phyloP scores from a whole-genome alignment of 1,140 invertebrate species.

The Saccostrea cuccullata region DNA sequence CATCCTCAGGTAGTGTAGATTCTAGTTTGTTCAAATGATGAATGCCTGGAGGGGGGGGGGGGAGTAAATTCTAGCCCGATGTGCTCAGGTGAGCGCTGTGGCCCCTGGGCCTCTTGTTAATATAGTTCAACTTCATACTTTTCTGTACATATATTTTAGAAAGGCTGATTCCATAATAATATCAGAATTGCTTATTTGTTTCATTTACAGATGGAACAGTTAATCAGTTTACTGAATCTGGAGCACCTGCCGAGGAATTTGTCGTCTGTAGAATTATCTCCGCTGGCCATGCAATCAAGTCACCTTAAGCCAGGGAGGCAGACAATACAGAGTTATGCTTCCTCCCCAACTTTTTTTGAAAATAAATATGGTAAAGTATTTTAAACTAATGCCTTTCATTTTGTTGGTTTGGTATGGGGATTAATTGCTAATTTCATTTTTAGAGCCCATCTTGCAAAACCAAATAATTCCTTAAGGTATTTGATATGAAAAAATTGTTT shows the following conservation, averaged over 20 bases:
- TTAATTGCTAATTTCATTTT: no score
- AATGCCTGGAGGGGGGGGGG: no score
- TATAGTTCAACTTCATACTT: neutral
- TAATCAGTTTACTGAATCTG: neutral
- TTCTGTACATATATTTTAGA: neutral
- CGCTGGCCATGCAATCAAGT: neutral
- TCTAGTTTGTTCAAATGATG: no score
- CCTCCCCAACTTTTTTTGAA: constrained; percentile 8
- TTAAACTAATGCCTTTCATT: neutral
- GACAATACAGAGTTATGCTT: neutral
- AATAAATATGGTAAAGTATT: constrained; percentile 3
- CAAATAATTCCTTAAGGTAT: no score
- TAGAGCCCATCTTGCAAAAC: no score
- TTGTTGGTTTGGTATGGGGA: neutral
- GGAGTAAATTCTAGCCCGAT: no score
- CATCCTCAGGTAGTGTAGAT: no score
- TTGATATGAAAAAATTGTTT: neutral
- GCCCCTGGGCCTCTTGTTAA: no score
- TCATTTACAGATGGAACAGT: neutral
- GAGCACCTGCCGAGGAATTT: neutral
- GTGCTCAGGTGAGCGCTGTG: no score
- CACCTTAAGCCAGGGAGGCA: neutral
- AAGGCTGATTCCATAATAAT: neutral
- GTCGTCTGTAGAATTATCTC: neutral
- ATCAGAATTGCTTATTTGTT: neutral